These are phyloP conservation scores for Thymallus thymallus DNA, from an alignment of 2,113 vertebrate genomes.

Conservation along the genomic window DNA sequence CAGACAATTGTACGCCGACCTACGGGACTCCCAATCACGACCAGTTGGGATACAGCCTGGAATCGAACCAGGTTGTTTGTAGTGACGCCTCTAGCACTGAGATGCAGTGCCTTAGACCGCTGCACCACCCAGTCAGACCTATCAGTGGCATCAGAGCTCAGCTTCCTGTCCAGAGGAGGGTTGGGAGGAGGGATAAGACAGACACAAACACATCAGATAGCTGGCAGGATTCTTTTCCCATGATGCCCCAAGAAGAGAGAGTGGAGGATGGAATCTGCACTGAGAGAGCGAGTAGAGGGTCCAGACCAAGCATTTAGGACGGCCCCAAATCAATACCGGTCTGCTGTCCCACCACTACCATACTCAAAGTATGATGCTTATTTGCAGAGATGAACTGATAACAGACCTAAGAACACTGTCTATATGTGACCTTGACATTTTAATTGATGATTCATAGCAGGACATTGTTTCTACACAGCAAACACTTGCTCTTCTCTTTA, in stretches of 20 bases:
- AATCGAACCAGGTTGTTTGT: too few species aligned
- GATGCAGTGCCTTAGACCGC: too few species aligned
- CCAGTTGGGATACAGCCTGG: too few species aligned
- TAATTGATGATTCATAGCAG: not conserved
- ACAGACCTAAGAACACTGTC: not conserved
- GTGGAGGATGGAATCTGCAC: constrained; percentile 16
- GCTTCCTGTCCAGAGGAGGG: constrained; percentile 64
- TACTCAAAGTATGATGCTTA: not conserved
- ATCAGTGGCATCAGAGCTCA: constrained; percentile 59
- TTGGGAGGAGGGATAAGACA: not conserved
- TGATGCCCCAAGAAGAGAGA: constrained; percentile 1
- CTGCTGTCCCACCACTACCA: not conserved
- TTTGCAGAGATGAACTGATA: not conserved
- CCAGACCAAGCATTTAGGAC: not conserved
- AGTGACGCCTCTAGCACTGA: too few species aligned
- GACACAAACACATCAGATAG: constrained; percentile 52
- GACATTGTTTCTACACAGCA: not conserved
- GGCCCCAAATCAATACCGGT: not conserved
- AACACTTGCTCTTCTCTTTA: constrained; percentile 19
- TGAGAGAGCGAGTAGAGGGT: too few species aligned
- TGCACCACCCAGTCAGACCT: constrained; percentile 37
- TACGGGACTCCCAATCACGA: too few species aligned
- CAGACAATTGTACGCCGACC: too few species aligned
- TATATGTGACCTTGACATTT: not conserved
- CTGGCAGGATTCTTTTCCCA: constrained; percentile 30